Evolutionary conservation across 2,797 vertebrate species (phyloP), one percentile per base, ranked within the genome.

Genomic region (Sitta carolinensis): DNA sequence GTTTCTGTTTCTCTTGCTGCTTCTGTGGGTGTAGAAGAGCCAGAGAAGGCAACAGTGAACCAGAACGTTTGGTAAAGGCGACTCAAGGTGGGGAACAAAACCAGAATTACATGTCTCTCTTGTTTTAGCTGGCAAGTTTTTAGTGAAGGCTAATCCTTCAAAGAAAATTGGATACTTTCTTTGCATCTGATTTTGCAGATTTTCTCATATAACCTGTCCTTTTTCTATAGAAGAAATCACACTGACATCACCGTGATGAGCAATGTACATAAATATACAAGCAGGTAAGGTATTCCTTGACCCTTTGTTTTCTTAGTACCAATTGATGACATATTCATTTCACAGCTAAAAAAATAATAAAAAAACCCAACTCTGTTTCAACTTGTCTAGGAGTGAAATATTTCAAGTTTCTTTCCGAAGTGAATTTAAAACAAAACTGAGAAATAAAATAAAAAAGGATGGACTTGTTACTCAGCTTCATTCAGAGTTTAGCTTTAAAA

Each of bases 301-400:
- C 62, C 80, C 30, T 94, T 93, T 96, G 76, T 90, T 94, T 88
- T 50, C 45, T 48, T 69, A 30, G 85, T 76, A 88, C 69, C 51
- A 30, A 69, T 38, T 11, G 67, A 88, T 91, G 93, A 95, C 77
- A 76, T 67, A 51, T 13, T 92, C 51, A 36, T 87, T 91, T 91
- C 62, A 54, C 59, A 75, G 85, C 59, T 90, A 51, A 83, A 89
- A 77, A 87, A 92, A n/a, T n/a, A n/a, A n/a, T n/a, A n/a, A n/a
- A n/a, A n/a, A n/a, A 89, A 84, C 36, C 36, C 36, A 36, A 10
- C 19, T 84, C 73, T 75, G 88, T 93, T 96, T 69, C 32, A 3
- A 84, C 96, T 94, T 96, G 93, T 51, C 85, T 0, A 3, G 34
- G 61, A 83, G 76, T 62, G 47, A 91, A 86, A 34, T 63, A 58